Evolutionary conservation across 2,888 invertebrate species (phyloP), one percentile per base, ranked within the genome.

Genomic region (Drosophila imparisetae): DNA sequence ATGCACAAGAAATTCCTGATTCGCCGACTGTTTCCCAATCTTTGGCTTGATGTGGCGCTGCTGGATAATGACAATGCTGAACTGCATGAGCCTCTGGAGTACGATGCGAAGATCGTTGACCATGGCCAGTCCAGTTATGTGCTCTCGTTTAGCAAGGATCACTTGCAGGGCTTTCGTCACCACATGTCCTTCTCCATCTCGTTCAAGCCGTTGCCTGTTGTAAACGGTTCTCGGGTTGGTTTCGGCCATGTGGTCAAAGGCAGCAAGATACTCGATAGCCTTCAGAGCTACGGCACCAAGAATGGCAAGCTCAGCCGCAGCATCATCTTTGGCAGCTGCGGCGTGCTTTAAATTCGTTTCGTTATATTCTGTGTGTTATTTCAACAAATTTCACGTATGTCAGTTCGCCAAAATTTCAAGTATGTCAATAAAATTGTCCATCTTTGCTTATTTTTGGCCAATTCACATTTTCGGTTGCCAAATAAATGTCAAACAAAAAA

Each of bases 271-370:
- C 68, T 91, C 18, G 82, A 88, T 5, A 67, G 70, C 24, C 68
- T 92, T 0, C 86, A 91, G 66, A 79, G 77, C 34, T 91, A 82
- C 57, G 92, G 91, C 29, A 91, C 90, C 30, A 91, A 90, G 34
- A 90, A 92, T 62, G 92, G 92, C 5, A 90, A 90, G 53, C 80
- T 91, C 11, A 89, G 79, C 45, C 85, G 84, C 2, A 61, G 72
- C 13, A 75, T 92, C n/a, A 13, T 69, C 4, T 81, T 92, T 8
- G 73, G 78, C 21, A 67, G 70, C 48, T 90, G 87, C 66, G 92
- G 91, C 5, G n/a, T 91, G 18, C 54, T 85, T 0, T 90, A 60
- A 68, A 50, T 54, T 36, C 1, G 4, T 13, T 36, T 27, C 13
- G 6, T 38, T 55, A 15, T 15, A 45, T 45, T 45, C 1, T 61